Conservation (phyloP, 2,113 vertebrate species). For the Nanorana parkeri region DNA sequence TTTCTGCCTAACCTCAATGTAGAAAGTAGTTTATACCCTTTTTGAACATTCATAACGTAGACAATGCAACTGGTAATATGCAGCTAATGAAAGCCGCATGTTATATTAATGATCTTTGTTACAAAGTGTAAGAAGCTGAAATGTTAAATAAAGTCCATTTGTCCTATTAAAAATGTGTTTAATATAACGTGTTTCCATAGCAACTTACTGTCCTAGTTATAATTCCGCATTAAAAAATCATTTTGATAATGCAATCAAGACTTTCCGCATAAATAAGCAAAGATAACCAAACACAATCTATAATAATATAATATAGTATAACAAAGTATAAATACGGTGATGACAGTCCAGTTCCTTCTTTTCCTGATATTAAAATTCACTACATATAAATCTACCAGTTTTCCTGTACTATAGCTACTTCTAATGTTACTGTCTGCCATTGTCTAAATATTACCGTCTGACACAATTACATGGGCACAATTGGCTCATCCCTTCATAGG, state of each 20-base stretch:
- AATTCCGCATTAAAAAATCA: not conserved
- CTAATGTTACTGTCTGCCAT: too few relatives aligned
- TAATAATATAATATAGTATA: too few relatives aligned
- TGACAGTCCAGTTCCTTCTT: too few relatives aligned
- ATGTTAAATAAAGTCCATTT: slow-evolving; percentile 30
- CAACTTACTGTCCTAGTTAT: slow-evolving; percentile 2
- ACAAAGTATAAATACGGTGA: too few relatives aligned
- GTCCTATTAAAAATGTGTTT: not conserved
- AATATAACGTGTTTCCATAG: slow-evolving; percentile 40
- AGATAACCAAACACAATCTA: too few relatives aligned
- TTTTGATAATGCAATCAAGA: slow-evolving; percentile 22
- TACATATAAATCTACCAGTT: too few relatives aligned
- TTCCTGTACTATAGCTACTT: too few relatives aligned
- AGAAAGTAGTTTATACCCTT: not conserved
- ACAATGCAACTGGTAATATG: slow-evolving; percentile 15
- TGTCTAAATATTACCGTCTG: too few relatives aligned
- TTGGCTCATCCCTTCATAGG: too few relatives aligned
- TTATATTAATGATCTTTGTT: slow-evolving; percentile 21
- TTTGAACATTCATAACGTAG: slow-evolving; percentile 18
- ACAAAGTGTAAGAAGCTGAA: slow-evolving; percentile 4
- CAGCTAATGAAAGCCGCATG: slow-evolving; percentile 17
- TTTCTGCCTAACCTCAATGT: too few relatives aligned
- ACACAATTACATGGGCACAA: too few relatives aligned
- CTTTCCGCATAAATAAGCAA: not conserved
- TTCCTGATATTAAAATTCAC: too few relatives aligned